Conservation (phyloP, 2,797 vertebrate genomes). For the Tolypeutes matacus region DNA sequence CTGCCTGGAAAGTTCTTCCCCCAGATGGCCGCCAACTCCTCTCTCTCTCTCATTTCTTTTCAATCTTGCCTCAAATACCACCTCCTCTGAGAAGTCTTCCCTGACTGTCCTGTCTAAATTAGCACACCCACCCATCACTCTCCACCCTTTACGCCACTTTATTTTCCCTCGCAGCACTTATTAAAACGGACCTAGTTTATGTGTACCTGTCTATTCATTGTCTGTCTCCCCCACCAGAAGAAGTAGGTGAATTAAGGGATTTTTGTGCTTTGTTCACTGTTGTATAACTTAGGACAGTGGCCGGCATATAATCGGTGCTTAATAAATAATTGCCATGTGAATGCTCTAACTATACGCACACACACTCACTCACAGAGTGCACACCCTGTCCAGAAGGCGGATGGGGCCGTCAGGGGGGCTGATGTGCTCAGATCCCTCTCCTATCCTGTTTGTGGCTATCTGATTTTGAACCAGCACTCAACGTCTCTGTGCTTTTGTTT, state of each 20-base stretch:
- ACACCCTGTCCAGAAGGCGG: neutral
- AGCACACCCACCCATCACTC: neutral
- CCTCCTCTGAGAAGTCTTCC: neutral
- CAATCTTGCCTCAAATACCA: neutral
- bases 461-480: neutral
- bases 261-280: neutral
- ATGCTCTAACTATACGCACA: neutral
- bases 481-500: too few relatives aligned
- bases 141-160: neutral
- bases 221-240: neutral
- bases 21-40: neutral
- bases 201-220: neutral
- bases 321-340: neutral
- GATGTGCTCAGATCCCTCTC: too few relatives aligned
- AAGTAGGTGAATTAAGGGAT: neutral
- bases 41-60: neutral
- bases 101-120: neutral
- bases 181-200: neutral
- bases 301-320: neutral
- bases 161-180: neutral
- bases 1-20: neutral
- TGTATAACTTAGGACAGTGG: neutral
- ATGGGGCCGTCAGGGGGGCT: neutral
- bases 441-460: neutral
- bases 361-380: neutral